These are phyloP conservation scores for Edolisoma coerulescens DNA, from an alignment of 2,113 vertebrate genomes.

Conservation along the genomic window DNA sequence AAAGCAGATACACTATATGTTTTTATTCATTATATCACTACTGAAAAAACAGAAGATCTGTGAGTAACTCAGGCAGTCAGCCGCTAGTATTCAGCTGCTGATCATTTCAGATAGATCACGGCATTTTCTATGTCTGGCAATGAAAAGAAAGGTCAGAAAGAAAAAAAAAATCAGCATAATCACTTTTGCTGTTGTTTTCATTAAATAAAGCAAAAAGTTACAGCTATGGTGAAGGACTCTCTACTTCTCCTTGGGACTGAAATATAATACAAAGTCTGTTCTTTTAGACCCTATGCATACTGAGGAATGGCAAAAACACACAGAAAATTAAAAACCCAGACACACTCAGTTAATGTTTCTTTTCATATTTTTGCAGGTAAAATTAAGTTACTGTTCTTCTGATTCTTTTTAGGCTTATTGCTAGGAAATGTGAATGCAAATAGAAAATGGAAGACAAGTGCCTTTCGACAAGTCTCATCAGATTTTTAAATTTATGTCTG, in stretches of 20 bases:
- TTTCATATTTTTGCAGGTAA: neutral
- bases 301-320: fast-evolving
- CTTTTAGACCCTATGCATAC: neutral
- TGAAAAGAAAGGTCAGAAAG: neutral
- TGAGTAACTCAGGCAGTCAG: neutral
- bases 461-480: neutral
- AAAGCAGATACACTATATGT: neutral
- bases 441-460: neutral
- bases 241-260: neutral
- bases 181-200: neutral
- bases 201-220: neutral
- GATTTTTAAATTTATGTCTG: neutral
- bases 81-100: neutral
- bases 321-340: neutral
- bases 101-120: neutral
- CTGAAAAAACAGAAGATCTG: neutral
- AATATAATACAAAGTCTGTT: neutral
- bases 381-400: neutral
- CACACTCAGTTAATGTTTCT: neutral
- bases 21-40: neutral
- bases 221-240: neutral
- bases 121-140: neutral
- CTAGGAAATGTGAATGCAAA: neutral
- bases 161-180: neutral
- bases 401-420: neutral